Evolutionary conservation across 2,113 vertebrate species (phyloP).

Genomic region (Rhodinocichla rosea): DNA sequence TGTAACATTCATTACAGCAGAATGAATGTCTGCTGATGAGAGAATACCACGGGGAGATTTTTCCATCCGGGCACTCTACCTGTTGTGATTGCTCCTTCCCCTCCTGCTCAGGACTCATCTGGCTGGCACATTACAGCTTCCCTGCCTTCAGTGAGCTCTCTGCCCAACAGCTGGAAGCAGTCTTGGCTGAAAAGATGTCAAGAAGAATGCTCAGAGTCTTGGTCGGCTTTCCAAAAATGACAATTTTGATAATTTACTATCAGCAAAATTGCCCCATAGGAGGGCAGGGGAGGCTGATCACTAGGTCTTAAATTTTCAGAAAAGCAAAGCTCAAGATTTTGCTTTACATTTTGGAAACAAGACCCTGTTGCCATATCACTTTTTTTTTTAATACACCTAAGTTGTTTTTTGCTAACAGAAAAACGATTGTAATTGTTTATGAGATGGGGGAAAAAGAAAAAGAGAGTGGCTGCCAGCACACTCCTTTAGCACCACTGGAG

Average conservation of each 20-base stretch:
- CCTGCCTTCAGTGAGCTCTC: neutral
- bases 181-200: neutral
- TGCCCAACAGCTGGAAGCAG: neutral
- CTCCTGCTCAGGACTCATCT: neutral
- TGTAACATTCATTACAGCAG: neutral
- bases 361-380: neutral
- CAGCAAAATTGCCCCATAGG: neutral
- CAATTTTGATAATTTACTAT: neutral
- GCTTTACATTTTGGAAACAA: neutral
- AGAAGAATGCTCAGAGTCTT: neutral
- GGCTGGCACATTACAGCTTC: neutral
- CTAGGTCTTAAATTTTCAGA: neutral
- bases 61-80: neutral
- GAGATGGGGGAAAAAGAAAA: rapidly evolving
- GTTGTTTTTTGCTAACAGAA: neutral
- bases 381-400: neutral
- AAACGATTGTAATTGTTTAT: neutral
- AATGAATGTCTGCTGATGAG: neutral
- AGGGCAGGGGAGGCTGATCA: neutral
- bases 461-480: neutral
- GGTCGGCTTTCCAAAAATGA: neutral
- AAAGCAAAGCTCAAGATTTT: neutral
- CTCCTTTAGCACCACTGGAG: neutral
- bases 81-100: neutral
- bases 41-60: neutral